Evolutionary conservation across 2,797 vertebrate species (phyloP), one percentile per base, ranked within the genome.

Genomic region (Pseudopleuronectes americanus): DNA sequence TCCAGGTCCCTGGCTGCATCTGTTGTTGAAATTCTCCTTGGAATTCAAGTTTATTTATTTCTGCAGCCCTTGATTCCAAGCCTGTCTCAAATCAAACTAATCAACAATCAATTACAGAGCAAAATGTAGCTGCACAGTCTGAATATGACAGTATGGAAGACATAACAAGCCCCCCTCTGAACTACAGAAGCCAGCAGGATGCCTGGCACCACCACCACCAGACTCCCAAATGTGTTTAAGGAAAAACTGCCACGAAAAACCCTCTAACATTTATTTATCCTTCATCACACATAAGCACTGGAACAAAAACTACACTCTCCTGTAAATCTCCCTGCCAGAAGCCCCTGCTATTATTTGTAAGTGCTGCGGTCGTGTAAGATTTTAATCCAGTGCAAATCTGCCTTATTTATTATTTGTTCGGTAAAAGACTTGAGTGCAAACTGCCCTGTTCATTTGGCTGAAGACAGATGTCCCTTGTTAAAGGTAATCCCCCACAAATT

Each of bases 361-460:
- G 76, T 77, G 67, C 69, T 49, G 51, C 16, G 47, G 26, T 64
- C 8, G 6, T 65, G 47, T 61, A 53, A n/a, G 47, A 79, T 68
- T 86, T 80, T 76, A 84, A 86, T 89, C 80, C 77, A 19, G 43
- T 74, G 68, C 76, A 89, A 87, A 85, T 86, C 78, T 64, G 57
- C 71, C 9, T 70, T 58, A 79, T 84, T 87, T 85, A 74, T 80
- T 71, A 79, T 87, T 76, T 74, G 67, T 77, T 76, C 66, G 59
- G 68, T 57, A 41, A 57, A 54, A 52, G 38, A 8, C 56, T 58
- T 61, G 56, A 66, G 59, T 36, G 1, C 57, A 68, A 74, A 67
- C 60, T 22, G 69, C 41, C 61, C 48, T 68, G 67, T 33, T 65
- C 52, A 57, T 74, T 70, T 60, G 48, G 58, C 74, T 55, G 23